Conservation (phyloP, 2,797 vertebrate species). For the Pyrrhura leucotis region DNA sequence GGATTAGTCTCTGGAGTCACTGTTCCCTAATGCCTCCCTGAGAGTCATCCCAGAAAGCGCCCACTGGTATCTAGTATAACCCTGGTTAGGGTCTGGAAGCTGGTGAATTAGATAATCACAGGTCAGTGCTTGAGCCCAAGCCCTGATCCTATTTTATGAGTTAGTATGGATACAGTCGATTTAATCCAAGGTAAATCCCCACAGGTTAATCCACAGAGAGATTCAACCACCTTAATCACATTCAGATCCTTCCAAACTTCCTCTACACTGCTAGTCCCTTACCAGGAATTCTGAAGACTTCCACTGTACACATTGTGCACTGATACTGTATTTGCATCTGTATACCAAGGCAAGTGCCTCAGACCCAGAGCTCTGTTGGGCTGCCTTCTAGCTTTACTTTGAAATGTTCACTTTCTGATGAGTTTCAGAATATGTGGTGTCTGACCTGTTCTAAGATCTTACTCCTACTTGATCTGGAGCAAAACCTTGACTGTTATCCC, state of each 20-base stretch:
- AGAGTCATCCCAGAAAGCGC: background rate
- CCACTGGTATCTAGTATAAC: background rate
- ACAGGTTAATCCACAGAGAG: background rate
- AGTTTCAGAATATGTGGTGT: background rate
- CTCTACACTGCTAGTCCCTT: fast-evolving
- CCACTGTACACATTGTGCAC: too few species aligned
- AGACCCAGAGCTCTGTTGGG: background rate
- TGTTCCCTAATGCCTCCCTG: background rate
- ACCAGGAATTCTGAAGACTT: background rate
- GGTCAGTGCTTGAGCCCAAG: background rate
- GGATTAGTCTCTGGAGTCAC: background rate
- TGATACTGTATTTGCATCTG: background rate
- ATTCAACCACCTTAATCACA: background rate
- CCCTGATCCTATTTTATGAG: background rate
- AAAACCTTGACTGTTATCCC: fast-evolving
- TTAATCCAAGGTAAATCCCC: background rate
- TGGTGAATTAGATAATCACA: background rate
- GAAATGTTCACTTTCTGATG: background rate
- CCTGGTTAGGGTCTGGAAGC: background rate
- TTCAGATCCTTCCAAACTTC: background rate
- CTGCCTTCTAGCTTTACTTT: background rate
- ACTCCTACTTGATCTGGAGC: background rate
- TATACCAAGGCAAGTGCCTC: fast-evolving
- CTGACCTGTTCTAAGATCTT: background rate
- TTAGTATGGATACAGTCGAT: background rate